Evolutionary conservation across 2,888 invertebrate genomes (phyloP).

Genomic region (Microctonus brassicae): DNA sequence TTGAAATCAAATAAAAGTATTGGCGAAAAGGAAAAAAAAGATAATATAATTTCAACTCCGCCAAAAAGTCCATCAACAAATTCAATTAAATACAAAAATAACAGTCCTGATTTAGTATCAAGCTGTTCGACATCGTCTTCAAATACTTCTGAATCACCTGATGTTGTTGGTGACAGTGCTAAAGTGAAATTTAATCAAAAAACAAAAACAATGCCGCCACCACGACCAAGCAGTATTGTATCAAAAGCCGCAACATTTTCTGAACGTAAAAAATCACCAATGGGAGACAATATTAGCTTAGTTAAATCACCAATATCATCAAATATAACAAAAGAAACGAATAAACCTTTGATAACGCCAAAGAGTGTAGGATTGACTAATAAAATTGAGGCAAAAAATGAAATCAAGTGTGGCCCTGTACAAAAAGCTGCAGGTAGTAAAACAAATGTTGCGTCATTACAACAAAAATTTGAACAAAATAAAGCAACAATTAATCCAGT

Average conservation of each 20-base stretch:
- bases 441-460: slow-evolving; percentile 82
- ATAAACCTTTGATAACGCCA: slow-evolving; percentile 28
- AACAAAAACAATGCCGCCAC: slow-evolving; percentile 64
- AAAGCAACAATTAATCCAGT: slow-evolving; percentile 44
- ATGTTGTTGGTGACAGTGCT: slow-evolving; percentile 60
- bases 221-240: slow-evolving; percentile 71
- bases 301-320: slow-evolving; percentile 45
- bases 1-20: slow-evolving; percentile 50
- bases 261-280: slow-evolving; percentile 59
- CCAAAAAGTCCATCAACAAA: slow-evolving; percentile 36
- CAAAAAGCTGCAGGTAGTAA: slow-evolving; percentile 71
- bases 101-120: slow-evolving; percentile 81
- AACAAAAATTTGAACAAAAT: slow-evolving; percentile 82
- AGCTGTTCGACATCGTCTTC: slow-evolving; percentile 74
- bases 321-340: slow-evolving; percentile 33
- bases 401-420: slow-evolving; percentile 43
- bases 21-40: slow-evolving; percentile 47
- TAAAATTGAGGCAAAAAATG: slow-evolving; percentile 29
- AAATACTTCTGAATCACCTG: slow-evolving; percentile 70
- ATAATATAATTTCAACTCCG: slow-evolving; percentile 36
- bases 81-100: slow-evolving; percentile 59
- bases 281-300: slow-evolving; percentile 40
- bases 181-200: slow-evolving; percentile 38
- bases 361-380: slow-evolving; percentile 20
- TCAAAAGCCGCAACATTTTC: slow-evolving; percentile 68